Conservation (phyloP, 2,888 invertebrate genomes). For the Coleophora flavipennella region DNA sequence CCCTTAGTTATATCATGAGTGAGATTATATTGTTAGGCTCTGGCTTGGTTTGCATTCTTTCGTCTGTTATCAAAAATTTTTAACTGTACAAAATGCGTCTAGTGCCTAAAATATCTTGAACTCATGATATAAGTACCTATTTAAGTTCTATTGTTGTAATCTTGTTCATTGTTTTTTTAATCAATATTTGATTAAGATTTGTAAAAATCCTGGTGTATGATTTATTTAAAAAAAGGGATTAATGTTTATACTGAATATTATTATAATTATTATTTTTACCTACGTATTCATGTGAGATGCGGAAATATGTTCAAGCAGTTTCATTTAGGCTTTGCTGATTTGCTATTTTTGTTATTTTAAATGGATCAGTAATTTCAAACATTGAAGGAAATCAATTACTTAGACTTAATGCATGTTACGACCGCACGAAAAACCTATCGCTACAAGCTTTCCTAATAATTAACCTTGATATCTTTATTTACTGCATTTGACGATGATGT, state of each 20-base stretch:
- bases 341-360: no score
- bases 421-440: no score
- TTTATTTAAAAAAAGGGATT: slow-evolving; percentile 20
- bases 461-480: no score
- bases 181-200: slow-evolving; percentile 16
- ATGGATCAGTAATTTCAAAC: no score
- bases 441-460: no score
- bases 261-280: slow-evolving; percentile 12
- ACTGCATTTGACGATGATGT: no score
- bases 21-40: slow-evolving; percentile 23
- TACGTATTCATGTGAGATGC: background rate
- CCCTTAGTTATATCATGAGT: slow-evolving; percentile 20
- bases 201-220: slow-evolving; percentile 15
- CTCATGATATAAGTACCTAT: background rate
- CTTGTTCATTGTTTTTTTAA: slow-evolving; percentile 28
- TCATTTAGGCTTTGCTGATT: no score
- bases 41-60: background rate
- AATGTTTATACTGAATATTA: no score
- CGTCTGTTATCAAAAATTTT: background rate
- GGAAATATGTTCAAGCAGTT: background rate
- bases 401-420: no score
- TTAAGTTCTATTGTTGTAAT: slow-evolving; percentile 27
- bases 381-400: no score
- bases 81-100: background rate
- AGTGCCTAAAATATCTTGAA: slow-evolving; percentile 6